Base-by-base conservation (phyloP, 2,797 vertebrate genomes). In the Enteromius anoplus region DNA sequence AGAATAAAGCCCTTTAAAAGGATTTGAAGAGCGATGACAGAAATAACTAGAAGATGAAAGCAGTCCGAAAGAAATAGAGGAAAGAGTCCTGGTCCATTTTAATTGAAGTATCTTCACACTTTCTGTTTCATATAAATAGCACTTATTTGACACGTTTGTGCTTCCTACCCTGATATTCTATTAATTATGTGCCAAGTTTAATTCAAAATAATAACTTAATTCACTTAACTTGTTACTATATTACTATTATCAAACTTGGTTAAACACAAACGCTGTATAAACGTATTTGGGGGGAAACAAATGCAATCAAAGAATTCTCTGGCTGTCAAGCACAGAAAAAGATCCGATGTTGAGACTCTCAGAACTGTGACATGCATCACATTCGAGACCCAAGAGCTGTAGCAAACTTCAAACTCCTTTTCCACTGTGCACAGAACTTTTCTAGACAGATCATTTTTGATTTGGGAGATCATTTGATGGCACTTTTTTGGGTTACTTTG, bases 161-260 rank as follows among this genome's bases (percentile, higher is more conserved):
- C 14, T 85, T 85, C 75, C 89, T 84, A 89, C 89, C 76, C 73
- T 89, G 86, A 87, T 86, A 85, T 89, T 89, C 83, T 86, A 72
- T 89, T 89, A 85, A 90, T 84, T 85, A 92, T 82, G 93, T 94
- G 94, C 93, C 94, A 95, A 93, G 78, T 86, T 89, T 90, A 83
- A 69, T 77, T 45, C 49, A 65, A 70, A 80, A 51, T 66, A 70
- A 42, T 49, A 66, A 32, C 14, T 60, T 1, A 21, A 29, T 82
- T 78, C 32, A 77, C n/a, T 86, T 81, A 0, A 51, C 19, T 53
- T 75, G 83, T 83, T 72, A 58, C 60, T 84, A 32, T 70, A 58
- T 68, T 84, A 29, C 42, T 86, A 78, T 79, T 58, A 84, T 82
- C 64, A 83, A 81, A 47, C 68, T 84, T 79, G 82, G 62, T 66